Conservation (phyloP, 2,888 invertebrate species). For the Papilio gigon region DNA sequence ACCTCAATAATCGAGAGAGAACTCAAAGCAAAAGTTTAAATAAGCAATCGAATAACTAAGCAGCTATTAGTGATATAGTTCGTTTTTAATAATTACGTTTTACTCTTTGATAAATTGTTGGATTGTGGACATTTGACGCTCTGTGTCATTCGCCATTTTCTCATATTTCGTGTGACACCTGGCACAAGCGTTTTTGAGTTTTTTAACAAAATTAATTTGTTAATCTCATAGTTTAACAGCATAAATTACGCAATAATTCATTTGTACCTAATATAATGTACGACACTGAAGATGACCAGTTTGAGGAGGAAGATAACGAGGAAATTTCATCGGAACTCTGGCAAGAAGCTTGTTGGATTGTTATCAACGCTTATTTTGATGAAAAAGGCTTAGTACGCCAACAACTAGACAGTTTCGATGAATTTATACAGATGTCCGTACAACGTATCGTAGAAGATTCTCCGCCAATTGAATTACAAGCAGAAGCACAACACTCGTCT, state of each 20-base stretch:
- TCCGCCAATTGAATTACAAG: constrained; percentile 97
- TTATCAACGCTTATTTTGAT: constrained; percentile 99
- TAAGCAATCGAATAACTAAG: not conserved
- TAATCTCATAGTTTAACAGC: not conserved
- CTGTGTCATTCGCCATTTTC: constrained; percentile 18
- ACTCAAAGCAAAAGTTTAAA: not conserved
- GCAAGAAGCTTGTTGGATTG: constrained; percentile 99
- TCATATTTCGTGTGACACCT: not conserved
- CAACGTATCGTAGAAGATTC: constrained; percentile 99
- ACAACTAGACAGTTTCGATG: constrained; percentile 99
- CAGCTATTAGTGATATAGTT: not conserved
- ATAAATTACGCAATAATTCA: not conserved
- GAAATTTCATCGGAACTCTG: constrained; percentile 99
- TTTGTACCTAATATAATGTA: constrained; percentile 60
- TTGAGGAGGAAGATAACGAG: constrained; percentile 94
- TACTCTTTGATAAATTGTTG: not conserved
- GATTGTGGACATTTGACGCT: not conserved
- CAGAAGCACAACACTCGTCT: constrained; percentile 97
- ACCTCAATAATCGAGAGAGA: not conserved
- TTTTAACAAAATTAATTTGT: not conserved
- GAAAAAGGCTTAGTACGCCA: constrained; percentile 99
- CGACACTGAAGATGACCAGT: constrained; percentile 81
- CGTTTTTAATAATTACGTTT: not conserved
- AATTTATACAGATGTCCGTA: constrained; percentile 99
- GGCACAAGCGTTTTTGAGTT: not conserved